Evolutionary conservation across 1,140 invertebrate genomes (phyloP), one percentile per base, ranked within the genome.

Genomic region (Eurosta solidaginis): DNA sequence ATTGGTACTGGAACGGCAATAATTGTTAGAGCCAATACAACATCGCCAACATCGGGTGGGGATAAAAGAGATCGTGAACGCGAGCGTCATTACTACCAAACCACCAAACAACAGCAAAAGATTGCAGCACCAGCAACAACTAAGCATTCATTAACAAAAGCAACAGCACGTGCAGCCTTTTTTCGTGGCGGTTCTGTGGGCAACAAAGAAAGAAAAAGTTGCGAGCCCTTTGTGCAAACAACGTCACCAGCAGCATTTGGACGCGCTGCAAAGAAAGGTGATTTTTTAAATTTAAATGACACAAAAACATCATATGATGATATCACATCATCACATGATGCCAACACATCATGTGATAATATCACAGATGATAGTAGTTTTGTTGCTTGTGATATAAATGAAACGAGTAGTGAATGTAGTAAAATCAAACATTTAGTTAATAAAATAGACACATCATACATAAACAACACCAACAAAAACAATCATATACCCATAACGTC

Each of bases 101-200:
- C 25, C 49, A 22, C 74, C 9, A 75, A 45, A 14, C 44, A 50
- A 42, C 9, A n/a, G 36, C 47, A 42, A n/a, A n/a, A n/a, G n/a
- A n/a, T n/a, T n/a, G 6, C 17, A 78, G 27, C 29, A 22, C 17
- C 29, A 33, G 33, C 44, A 76, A 50, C 50, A 74, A 36, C 29
- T 9, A 1, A 78, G 36, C 5, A 7, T 47, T n/a, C n/a, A n/a
- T n/a, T n/a, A n/a, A n/a, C n/a, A n/a, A n/a, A n/a, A 10, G 20
- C 74, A 22, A 29, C 29, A 22, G 49, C 77, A 20, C 36, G 47
- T 17, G 79, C 78, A 44, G 50, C 83, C 17, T 86, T 86, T 86
- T 86, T 86, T 86, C 84, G 84, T 84, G 84, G 84, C 78, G 84
- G 82, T 79, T 78, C 82, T 85, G 81, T 77, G 77, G 80, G 77